Percentiles rank a stretch among this genome's conserved stretches.
Evolutionary conservation across 2,888 invertebrate genomes (phyloP).

Genomic region (Myopa testacea): DNA sequence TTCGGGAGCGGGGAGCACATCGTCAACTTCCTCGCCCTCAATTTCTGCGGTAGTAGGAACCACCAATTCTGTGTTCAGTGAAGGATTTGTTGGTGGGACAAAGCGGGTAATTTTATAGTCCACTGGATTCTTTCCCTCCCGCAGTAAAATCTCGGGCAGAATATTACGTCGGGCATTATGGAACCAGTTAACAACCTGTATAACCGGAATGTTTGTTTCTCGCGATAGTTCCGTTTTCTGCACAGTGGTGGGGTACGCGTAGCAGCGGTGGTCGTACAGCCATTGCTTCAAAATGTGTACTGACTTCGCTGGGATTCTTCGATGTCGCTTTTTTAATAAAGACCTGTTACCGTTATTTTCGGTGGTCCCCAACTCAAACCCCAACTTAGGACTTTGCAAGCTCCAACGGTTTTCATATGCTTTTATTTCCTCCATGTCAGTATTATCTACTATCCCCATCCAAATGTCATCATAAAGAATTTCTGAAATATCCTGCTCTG

Average conservation of each 20-base stretch:
- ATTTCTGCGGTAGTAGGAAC: conserved; percentile 63
- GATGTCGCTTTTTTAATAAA: conserved; percentile 67
- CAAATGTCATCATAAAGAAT: too few relatives aligned
- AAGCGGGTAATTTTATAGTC: conserved; percentile 93
- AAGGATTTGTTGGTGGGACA: conserved; percentile 78
- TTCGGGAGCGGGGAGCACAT: conserved; percentile 57
- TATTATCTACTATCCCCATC: too few relatives aligned
- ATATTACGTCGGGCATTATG: conserved; percentile 94
- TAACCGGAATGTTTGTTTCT: conserved; percentile 86
- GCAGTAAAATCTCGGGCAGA: conserved; percentile 91
- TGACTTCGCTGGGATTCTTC: conserved; percentile 92
- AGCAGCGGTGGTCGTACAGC: conserved; percentile 94
- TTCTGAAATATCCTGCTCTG: too few relatives aligned
- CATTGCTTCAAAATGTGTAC: conserved; percentile 92
- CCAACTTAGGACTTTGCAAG: too few relatives aligned
- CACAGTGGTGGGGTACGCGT: conserved; percentile 69
- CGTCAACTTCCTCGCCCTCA: conserved; percentile 59
- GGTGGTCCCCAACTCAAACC: too few relatives aligned
- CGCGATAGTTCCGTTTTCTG: conserved; percentile 86
- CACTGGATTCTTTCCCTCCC: conserved; percentile 91
- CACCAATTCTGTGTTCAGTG: conserved; percentile 65
- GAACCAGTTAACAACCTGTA: conserved; percentile 94
- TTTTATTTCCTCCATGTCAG: too few relatives aligned
- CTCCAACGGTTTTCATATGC: too few relatives aligned
- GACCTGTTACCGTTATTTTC: too few relatives aligned